A percentile compares a stretch with the other conserved stretches of the same genome.
Conservation (phyloP, 2,888 invertebrate genomes). For the Spatulosminthurus flaviceps region DNA sequence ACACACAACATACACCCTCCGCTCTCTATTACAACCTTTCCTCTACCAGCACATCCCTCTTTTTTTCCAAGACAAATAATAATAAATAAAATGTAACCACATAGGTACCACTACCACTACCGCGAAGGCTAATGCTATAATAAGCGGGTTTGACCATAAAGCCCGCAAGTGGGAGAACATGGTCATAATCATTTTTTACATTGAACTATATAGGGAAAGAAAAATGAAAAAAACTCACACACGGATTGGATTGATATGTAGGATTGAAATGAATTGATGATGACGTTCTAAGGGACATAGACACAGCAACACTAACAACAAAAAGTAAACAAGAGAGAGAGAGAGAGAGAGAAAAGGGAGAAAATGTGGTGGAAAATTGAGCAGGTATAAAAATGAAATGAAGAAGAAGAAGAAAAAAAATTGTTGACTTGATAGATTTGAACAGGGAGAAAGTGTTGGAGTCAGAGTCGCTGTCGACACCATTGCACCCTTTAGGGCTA, state of each 20-base stretch:
- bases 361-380: slow-evolving; percentile 23
- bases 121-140: no score
- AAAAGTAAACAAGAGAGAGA: neutral
- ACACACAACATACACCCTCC: slow-evolving; percentile 7
- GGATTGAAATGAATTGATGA: slow-evolving; percentile 26
- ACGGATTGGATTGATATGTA: neutral
- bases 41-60: no score
- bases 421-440: slow-evolving; percentile 37
- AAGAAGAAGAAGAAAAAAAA: slow-evolving; percentile 36
- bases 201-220: neutral
- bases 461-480: neutral
- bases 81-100: neutral
- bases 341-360: neutral
- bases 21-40: no score
- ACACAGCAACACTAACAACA: no score
- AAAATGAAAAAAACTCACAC: neutral
- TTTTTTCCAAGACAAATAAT: slow-evolving; percentile 30
- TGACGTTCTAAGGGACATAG: neutral
- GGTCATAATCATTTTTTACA: slow-evolving; percentile 9
- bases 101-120: neutral
- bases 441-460: neutral
- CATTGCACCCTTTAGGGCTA: neutral
- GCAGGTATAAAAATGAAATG: slow-evolving; percentile 40
- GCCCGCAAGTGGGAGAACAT: slow-evolving; percentile 24
- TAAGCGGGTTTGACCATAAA: neutral